These are phyloP conservation scores for Perca flavescens DNA, from an alignment of 2,113 vertebrate species.

Conservation along the genomic window DNA sequence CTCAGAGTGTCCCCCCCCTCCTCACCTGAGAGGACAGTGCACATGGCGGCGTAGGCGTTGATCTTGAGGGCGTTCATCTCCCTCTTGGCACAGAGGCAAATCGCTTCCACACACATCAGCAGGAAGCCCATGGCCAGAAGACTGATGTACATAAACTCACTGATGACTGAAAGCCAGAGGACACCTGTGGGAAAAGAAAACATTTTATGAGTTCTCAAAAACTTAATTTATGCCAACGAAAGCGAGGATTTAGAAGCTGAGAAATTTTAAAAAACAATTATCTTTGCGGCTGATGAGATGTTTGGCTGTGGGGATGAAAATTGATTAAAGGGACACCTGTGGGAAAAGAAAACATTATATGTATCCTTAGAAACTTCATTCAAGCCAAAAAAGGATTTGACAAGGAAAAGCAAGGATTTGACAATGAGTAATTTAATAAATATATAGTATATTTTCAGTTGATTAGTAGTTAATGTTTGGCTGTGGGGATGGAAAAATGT, in stretches of 20 bases:
- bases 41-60: conserved; percentile 88
- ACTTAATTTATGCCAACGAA: not conserved
- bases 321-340: conserved; percentile 76
- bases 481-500: not conserved
- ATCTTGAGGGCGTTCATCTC: conserved; percentile 88
- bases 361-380: not conserved
- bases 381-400: not conserved
- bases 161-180: conserved; percentile 88
- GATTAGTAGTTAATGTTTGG: too few relatives aligned
- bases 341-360: not conserved
- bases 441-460: not conserved
- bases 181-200: conserved; percentile 74
- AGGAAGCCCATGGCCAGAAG: conserved; percentile 87
- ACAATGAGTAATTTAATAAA: not conserved
- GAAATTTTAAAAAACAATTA: too few relatives aligned
- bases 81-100: conserved; percentile 83
- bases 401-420: not conserved
- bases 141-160: conserved; percentile 87
- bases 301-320: too few relatives aligned
- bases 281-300: too few relatives aligned
- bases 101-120: conserved; percentile 86
- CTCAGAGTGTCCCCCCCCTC: not conserved
- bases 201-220: not conserved
- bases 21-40: conserved; percentile 85
- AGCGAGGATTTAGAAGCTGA: not conserved